phyloP scores from a whole-genome alignment of 2,797 vertebrate genomes.

The Lateolabrax maculatus region DNA sequence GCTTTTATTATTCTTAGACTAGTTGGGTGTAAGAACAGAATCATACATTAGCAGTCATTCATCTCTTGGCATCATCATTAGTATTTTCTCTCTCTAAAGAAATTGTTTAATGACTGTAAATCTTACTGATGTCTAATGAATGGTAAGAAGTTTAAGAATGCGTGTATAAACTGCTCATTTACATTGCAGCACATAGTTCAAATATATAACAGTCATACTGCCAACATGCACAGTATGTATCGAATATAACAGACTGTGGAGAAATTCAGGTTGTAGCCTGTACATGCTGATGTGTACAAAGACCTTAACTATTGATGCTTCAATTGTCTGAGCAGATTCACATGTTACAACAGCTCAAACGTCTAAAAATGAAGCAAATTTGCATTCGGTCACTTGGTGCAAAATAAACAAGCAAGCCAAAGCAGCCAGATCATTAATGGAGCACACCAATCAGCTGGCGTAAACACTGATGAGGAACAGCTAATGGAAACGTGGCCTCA shows the following conservation, averaged over 20 bases:
- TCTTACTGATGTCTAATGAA: neutral
- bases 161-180: neutral
- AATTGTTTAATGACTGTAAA: neutral
- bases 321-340: constrained; percentile 11
- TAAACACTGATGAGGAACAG: constrained; percentile 52
- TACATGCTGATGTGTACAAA: constrained; percentile 36
- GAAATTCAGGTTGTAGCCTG: constrained; percentile 7
- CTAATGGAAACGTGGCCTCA: constrained; percentile 59
- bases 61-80: constrained; percentile 29
- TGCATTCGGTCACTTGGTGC: constrained; percentile 33
- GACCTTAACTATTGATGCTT: neutral
- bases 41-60: constrained; percentile 7
- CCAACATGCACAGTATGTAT: constrained; percentile 14
- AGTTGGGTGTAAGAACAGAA: constrained; percentile 12
- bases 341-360: constrained; percentile 27
- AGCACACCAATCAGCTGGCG: constrained; percentile 56
- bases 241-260: neutral
- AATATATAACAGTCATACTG: neutral
- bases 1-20: constrained; percentile 10
- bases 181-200: neutral
- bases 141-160: neutral
- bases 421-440: constrained; percentile 61
- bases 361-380: constrained; percentile 39
- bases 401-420: constrained; percentile 61
- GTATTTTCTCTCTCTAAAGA: constrained; percentile 18